Evolutionary conservation across 2,113 vertebrate species (phyloP).

Genomic region (Sula dactylatra): DNA sequence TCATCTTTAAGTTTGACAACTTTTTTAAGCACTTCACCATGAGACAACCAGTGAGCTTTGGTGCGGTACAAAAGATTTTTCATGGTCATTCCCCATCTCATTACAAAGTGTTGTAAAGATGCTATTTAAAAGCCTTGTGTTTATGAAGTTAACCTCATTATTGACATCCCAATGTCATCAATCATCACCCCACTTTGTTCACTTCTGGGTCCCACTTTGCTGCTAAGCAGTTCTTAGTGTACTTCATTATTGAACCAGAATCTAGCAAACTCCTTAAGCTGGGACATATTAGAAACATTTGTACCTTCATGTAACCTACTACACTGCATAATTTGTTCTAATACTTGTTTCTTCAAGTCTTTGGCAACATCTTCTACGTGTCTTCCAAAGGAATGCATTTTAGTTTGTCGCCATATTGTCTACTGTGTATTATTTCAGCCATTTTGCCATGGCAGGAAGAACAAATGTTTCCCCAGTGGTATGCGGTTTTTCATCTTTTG

Average conservation of each 20-base stretch:
- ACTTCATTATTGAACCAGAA: neutral
- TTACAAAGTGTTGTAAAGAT: neutral
- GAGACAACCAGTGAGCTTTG: neutral
- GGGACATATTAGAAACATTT: neutral
- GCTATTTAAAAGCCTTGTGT: neutral
- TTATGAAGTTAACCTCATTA: neutral
- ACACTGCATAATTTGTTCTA: neutral
- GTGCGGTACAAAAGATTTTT: neutral
- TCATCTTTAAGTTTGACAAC: neutral
- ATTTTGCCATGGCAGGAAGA: neutral
- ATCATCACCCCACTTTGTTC: neutral
- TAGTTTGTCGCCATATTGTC: neutral
- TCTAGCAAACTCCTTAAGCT: neutral
- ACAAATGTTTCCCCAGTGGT: neutral
- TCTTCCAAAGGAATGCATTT: neutral
- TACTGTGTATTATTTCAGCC: neutral
- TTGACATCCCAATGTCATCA: neutral
- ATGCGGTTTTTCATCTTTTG: neutral
- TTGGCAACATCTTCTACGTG: neutral
- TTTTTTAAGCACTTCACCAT: neutral
- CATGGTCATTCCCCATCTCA: neutral
- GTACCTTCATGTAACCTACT: neutral
- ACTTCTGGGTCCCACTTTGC: neutral
- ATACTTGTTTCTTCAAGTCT: neutral
- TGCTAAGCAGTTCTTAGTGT: neutral